Percentiles rank a stretch among this genome's conserved stretches.
phyloP scores from a whole-genome alignment of 2,888 invertebrate species.

The Leptinotarsa haldemani region DNA sequence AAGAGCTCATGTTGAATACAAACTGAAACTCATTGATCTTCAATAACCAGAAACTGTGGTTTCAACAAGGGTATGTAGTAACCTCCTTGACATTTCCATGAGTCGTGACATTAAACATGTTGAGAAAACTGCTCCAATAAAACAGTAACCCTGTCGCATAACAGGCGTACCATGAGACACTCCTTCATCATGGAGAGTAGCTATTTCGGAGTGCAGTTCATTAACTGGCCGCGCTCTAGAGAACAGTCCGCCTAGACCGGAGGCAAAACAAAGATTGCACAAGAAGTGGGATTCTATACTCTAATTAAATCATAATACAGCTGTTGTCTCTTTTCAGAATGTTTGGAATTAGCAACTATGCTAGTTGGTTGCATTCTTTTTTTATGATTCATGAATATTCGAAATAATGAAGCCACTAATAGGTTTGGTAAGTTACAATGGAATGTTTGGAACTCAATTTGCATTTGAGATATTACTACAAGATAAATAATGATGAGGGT shows the following conservation, averaged over 20 bases:
- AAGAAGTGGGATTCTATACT: slow-evolving; percentile 5
- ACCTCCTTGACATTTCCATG: no score
- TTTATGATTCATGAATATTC: not conserved
- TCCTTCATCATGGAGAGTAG: not conserved
- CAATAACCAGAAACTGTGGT: no score
- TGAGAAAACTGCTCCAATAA: not conserved
- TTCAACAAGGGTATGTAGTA: no score
- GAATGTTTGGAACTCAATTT: not conserved
- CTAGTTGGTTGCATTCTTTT: not conserved
- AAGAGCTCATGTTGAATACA: no score
- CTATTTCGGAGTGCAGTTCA: slow-evolving; percentile 12
- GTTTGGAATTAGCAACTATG: slow-evolving; percentile 3
- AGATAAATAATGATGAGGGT: not conserved
- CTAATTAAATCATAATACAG: slow-evolving; percentile 24
- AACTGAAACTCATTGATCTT: no score
- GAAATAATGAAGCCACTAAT: not conserved
- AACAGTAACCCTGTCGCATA: not conserved
- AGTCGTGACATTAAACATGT: no score
- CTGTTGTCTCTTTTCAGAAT: slow-evolving; percentile 3
- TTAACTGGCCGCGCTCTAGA: slow-evolving; percentile 4
- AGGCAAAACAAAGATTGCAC: slow-evolving; percentile 18
- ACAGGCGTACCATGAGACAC: not conserved
- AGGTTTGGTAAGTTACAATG: not conserved
- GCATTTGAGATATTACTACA: not conserved
- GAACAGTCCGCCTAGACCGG: not conserved